Evolutionary conservation across 2,888 invertebrate species (phyloP), one percentile per base, ranked within the genome.

Genomic region (Alloscopus bannaensis): DNA sequence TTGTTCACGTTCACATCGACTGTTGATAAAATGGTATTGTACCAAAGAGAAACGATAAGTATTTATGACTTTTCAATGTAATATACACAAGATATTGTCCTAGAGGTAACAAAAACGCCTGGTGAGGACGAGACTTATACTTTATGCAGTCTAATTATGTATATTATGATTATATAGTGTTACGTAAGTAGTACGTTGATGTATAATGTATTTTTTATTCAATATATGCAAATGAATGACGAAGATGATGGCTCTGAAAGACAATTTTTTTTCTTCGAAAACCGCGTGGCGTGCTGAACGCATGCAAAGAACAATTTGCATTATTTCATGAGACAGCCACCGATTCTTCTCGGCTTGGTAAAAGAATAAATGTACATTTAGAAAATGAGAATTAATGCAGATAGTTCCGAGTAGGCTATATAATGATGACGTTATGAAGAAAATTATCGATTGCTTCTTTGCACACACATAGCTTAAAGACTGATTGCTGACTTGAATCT

Each of bases 171-270:
- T 47, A 18, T 6, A 47, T 47, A n/a, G 4, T 47, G 50, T 20
- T 50, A 50, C 22, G 20, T 11, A 50, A 20, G n/a, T 22, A 50
- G 22, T 20, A 11, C 22, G 50, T 18, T 50, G 20, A 55, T 55
- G 24, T 16, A 55, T 55, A 28, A 24, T 26, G 55, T 55, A 16
- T 26, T 11, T 55, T 55, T 26, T 50, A 36, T 45, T 45, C n/a
- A 26, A 26, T 28, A 52, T 66, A 70, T 71, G 71, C 71, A 71
- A 70, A 71, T 71, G 62, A 71, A 71, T 62, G 71, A 52, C 71
- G 52, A 71, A 70, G 71, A 71, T 62, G 31, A 70, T 70, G 60
- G 70, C 36, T 71, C 36, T 71, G 71, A 71, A 71, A 71, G 71
- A 71, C 71, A 71, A 50, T 62, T 71, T 71, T 70, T 42, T n/a